phyloP scores from a whole-genome alignment of 1,140 invertebrate species.

The Ylistrum balloti region DNA sequence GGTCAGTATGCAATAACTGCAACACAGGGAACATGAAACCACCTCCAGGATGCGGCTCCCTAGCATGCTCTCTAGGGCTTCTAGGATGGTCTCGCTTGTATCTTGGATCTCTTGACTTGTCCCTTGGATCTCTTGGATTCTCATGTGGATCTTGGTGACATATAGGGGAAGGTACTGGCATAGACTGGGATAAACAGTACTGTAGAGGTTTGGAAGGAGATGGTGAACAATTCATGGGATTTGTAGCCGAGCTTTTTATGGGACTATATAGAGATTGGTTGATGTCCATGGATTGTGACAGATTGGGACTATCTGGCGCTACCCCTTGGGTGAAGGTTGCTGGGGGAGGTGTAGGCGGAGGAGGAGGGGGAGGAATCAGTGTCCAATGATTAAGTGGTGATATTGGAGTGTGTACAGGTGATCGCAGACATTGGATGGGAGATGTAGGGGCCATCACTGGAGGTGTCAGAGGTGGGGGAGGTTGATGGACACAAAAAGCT shows the following conservation, averaged over 20 bases:
- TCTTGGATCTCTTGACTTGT: background rate
- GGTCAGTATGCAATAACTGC: background rate
- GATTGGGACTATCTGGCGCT: background rate
- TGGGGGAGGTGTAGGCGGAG: background rate
- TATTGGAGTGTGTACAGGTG: background rate
- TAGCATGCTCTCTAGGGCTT: background rate
- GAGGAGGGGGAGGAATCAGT: background rate
- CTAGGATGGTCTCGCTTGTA: background rate
- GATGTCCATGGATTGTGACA: background rate
- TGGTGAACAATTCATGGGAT: background rate
- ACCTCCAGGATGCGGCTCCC: background rate
- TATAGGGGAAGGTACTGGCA: background rate
- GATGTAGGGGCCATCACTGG: background rate
- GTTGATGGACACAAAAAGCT: background rate
- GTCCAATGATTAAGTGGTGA: slow-evolving; percentile 1
- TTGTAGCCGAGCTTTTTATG: background rate
- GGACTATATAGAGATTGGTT: background rate
- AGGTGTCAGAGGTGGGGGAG: background rate
- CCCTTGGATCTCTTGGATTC: background rate
- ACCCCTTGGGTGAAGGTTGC: background rate
- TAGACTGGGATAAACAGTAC: background rate
- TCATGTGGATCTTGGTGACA: background rate
- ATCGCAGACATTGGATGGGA: background rate
- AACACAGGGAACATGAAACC: background rate
- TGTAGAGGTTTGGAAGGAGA: background rate